These are phyloP conservation scores for Paguma larvata DNA, from an alignment of 2,797 vertebrate genomes.

Conservation along the genomic window DNA sequence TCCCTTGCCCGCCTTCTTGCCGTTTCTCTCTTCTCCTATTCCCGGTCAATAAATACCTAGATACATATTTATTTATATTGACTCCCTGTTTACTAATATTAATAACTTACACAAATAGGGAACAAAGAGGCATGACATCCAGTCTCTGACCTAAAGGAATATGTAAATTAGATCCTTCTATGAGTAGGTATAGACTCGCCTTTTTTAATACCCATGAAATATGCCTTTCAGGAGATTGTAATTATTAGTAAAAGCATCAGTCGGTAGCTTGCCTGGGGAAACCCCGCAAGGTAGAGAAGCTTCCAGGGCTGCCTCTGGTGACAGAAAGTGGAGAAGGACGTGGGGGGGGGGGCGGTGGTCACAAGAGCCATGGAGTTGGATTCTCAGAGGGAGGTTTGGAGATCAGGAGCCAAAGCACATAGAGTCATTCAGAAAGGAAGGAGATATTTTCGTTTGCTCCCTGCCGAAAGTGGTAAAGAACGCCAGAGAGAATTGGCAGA, in stretches of 20 bases:
- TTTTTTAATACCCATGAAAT: slow-evolving; percentile 18
- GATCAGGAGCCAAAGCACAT: slow-evolving; percentile 10
- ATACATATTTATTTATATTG: slow-evolving; percentile 14
- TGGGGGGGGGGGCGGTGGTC: neutral
- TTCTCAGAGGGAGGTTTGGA: slow-evolving; percentile 42
- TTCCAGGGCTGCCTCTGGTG: slow-evolving; percentile 29
- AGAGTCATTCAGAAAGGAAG: slow-evolving; percentile 45
- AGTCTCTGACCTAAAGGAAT: neutral
- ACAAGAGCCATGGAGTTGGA: neutral
- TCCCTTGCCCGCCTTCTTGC: neutral
- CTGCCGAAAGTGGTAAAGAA: neutral
- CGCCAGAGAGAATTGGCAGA: slow-evolving; percentile 9
- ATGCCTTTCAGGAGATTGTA: slow-evolving; percentile 48
- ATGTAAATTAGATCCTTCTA: slow-evolving; percentile 35
- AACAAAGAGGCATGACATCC: neutral
- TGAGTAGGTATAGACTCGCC: neutral
- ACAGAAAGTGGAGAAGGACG: slow-evolving; percentile 29
- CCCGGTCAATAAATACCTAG: slow-evolving; percentile 14
- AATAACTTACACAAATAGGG: neutral
- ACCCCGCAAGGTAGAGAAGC: slow-evolving; percentile 14
- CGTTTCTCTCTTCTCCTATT: slow-evolving; percentile 44
- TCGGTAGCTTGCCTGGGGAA: neutral
- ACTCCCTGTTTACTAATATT: slow-evolving; percentile 16
- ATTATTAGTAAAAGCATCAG: slow-evolving; percentile 54
- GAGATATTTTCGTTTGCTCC: neutral